Evolutionary conservation across 2,888 invertebrate species (phyloP).

Genomic region (Anorthoa munda): DNA sequence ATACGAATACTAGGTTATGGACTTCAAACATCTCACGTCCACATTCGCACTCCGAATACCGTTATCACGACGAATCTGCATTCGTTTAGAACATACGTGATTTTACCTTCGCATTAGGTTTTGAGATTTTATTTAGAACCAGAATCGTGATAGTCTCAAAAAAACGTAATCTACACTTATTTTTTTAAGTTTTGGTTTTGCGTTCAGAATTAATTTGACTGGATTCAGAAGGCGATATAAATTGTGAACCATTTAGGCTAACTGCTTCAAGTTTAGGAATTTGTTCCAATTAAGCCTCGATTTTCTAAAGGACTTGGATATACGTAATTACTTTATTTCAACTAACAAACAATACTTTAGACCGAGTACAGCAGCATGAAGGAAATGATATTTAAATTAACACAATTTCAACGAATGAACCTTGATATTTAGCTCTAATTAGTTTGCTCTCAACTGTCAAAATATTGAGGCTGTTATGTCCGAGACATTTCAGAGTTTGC

Average conservation of each 20-base stretch:
- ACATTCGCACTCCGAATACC: conserved; percentile 75
- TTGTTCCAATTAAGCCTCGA: conserved; percentile 19
- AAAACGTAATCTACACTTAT: conserved; percentile 3
- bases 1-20: conserved; percentile 66
- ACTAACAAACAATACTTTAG: conserved; percentile 26
- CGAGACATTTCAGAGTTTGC: conserved; percentile 62
- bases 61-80: conserved; percentile 78
- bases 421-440: conserved; percentile 74
- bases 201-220: conserved; percentile 1
- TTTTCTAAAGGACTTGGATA: not conserved
- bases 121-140: conserved; percentile 46
- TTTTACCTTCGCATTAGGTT: conserved; percentile 59
- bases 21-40: conserved; percentile 79
- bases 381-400: conserved; percentile 66
- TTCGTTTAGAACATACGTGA: conserved; percentile 75
- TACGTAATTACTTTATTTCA: conserved; percentile 18
- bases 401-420: conserved; percentile 64
- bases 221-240: conserved; percentile 15
- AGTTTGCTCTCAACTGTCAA: conserved; percentile 64
- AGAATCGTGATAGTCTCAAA: conserved; percentile 17
- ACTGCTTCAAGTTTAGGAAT: conserved; percentile 16
- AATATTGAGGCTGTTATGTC: conserved; percentile 63
- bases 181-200: conserved; percentile 3
- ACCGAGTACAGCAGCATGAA: conserved; percentile 27
- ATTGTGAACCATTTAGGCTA: conserved; percentile 30